Base-by-base conservation (phyloP, 2,888 invertebrate species). In the Campaea margaritaria region DNA sequence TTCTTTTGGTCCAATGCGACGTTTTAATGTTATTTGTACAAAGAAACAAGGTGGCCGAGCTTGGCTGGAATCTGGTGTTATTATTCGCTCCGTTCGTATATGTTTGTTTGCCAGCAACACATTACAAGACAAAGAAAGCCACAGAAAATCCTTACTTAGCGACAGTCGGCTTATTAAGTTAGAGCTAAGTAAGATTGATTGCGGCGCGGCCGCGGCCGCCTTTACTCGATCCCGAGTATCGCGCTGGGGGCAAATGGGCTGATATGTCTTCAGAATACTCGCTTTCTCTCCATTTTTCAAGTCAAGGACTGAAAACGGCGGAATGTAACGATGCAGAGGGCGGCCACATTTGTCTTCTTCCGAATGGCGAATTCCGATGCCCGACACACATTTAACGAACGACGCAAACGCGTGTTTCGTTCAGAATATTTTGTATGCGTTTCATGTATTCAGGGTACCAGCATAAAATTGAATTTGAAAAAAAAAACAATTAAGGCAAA, bases 111-210 rank as follows among this genome's bases (percentile, higher is more conserved):
- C 43, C 38, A 15, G 3, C 14, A 41, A 27, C 15, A 48, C 36
- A 39, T 44, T 28, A 49, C 51, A 58, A 41, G 47, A 56, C 56
- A 21, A 52, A 55, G 53, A 50, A 59, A 58, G 31, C 31, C 57
- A 51, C 57, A 34, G 39, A 48, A 55, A 56, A 61, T 48, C 59
- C 44, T 59, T 55, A 53, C 62, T 47, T 42, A 50, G 67, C 60
- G 62, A 60, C 59, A 31, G 56, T 46, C 27, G 59, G 51, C 52
- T 65, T 64, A 65, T 68, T 65, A 64, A 65, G 50, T 62, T 58
- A 62, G 53, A 46, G 58, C 63, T 64, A 68, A 68, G 68, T 58
- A 65, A 68, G 68, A 68, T 65, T 50, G 64, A 65, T 68, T 46
- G 55, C 28, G 39, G 15, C 34, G 34, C 50, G 34, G 28, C 52